Base-by-base conservation (phyloP, 2,797 vertebrate species). In the Loriculus beryllinus region DNA sequence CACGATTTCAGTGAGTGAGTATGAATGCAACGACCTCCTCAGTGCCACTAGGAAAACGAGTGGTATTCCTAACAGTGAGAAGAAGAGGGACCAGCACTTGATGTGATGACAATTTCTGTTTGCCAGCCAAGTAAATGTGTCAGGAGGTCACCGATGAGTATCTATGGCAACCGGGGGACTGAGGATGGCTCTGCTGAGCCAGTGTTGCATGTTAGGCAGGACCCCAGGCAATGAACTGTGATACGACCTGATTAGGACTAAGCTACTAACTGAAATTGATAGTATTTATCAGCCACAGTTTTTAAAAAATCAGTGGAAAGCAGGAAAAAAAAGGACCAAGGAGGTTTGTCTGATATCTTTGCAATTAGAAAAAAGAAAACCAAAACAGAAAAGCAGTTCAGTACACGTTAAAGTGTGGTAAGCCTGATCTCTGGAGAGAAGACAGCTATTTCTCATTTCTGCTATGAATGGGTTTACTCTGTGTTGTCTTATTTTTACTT, bases 61-160 rank as follows among this genome's bases (percentile, higher is more conserved):
- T 22, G 64, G 7, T 39, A 7, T 79, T 70, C 60, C 19, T 79
- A 80, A 69, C 48, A 76, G 71, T 2, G 17, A 76, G 52, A 42
- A 76, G 63, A 86, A 96, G 81, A 91, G 77, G 72, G 52, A 47
- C 83, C 82, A 67, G 81, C 48, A 47, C 79, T 92, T 92, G 91
- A 90, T 83, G 62, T 6, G 33, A 40, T 80, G 88, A 83, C 85
- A 70, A 47, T 94, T 95, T 91, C 88, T 88, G 69, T 97, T 96
- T 95, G 69, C 67, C 72, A 69, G 67, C 59, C 84, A 39, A 51
- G 76, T 71, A 82, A 93, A 78, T 83, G 79, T 95, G 65, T 90
- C 82, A 91, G 78, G 88, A 86, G 91, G 91, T 92, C 76, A 69
- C 57, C 3, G 14, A 87, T 63, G 49, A 88, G 81, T 90, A 88